Conservation (phyloP, 2,888 invertebrate genomes). For the Troilus luridus region DNA sequence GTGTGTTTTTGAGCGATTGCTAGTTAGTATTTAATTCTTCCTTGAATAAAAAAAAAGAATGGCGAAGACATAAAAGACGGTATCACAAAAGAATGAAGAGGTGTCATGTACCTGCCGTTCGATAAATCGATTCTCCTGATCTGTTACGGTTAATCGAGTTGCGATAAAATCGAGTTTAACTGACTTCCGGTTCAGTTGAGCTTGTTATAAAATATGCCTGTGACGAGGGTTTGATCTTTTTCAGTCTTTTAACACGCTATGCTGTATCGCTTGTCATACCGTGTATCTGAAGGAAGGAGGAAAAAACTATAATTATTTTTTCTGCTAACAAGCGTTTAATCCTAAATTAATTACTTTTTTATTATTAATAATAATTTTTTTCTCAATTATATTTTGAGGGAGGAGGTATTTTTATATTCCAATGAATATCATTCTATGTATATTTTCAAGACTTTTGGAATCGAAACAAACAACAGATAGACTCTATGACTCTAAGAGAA, state of each 20-base stretch:
- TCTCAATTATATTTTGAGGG: background rate
- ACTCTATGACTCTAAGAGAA: background rate
- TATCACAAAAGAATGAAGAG: background rate
- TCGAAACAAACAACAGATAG: background rate
- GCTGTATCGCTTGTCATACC: background rate
- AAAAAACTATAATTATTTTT: background rate
- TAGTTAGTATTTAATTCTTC: too few relatives aligned
- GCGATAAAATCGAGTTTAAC: background rate
- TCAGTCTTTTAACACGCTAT: background rate
- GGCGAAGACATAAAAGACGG: background rate
- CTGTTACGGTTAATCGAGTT: background rate
- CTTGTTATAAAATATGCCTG: background rate
- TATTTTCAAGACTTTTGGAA: background rate
- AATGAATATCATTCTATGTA: background rate
- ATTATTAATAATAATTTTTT: background rate
- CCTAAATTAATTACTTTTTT: background rate
- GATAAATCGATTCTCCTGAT: background rate
- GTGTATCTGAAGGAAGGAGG: background rate
- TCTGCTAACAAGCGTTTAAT: background rate
- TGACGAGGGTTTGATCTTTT: slow-evolving; percentile 20
- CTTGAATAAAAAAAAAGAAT: too few relatives aligned
- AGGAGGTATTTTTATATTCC: background rate
- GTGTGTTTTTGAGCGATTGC: too few relatives aligned
- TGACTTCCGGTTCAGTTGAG: background rate
- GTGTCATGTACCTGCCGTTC: background rate